Percentiles rank a stretch among this genome's conserved stretches.
Conservation (phyloP, 2,113 vertebrate species). For the Actenoides lindsayi region DNA sequence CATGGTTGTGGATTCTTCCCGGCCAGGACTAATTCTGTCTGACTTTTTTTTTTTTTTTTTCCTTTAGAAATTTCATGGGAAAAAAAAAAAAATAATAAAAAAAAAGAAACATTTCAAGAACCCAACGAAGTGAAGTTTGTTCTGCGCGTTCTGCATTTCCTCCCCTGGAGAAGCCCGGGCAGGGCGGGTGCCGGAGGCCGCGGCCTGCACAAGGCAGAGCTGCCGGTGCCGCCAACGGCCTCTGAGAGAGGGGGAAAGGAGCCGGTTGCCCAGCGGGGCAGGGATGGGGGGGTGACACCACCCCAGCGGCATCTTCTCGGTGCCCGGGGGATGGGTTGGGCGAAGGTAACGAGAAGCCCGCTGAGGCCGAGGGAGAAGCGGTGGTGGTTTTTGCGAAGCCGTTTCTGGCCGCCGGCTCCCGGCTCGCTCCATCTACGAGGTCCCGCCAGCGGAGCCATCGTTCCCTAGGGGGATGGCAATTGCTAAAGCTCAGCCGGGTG, state of each 20-base stretch:
- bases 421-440: accelerated
- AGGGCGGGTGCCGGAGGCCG: background rate
- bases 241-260: constrained; percentile 44
- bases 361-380: accelerated
- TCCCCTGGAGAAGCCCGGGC: background rate
- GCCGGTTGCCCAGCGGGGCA: accelerated
- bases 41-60: background rate
- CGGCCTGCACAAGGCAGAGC: too few species aligned
- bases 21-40: background rate
- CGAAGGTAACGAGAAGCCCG: accelerated
- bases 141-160: background rate
- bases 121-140: too few species aligned
- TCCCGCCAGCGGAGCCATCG: accelerated
- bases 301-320: background rate
- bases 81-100: too few species aligned
- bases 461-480: accelerated
- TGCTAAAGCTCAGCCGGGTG: background rate
- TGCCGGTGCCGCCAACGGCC: background rate
- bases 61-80: background rate
- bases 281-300: background rate
- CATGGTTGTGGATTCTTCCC: background rate
- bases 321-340: accelerated
- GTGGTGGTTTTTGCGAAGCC: background rate
- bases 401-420: accelerated
- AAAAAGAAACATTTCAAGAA: too few species aligned